Percentiles rank a stretch among this genome's conserved stretches.
Conservation (phyloP, 2,113 vertebrate species). For the Hemicordylus capensis region DNA sequence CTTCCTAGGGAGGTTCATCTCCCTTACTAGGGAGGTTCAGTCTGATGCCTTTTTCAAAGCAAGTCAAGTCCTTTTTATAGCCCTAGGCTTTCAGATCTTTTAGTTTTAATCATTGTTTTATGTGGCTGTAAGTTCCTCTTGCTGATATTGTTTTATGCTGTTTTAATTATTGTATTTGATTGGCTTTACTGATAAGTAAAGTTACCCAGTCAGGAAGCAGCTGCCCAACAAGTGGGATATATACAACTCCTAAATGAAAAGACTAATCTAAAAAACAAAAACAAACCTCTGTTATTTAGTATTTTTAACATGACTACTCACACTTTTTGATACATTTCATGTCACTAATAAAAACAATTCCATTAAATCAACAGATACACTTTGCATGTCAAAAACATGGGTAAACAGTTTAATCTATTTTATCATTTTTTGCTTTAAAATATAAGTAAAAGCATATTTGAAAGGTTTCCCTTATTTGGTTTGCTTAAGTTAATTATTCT, state of each 20-base stretch:
- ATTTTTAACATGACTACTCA: background rate
- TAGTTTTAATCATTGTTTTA: slow-evolving; percentile 27
- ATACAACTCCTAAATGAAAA: too few relatives aligned
- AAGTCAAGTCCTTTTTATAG: too few relatives aligned
- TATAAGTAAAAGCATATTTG: background rate
- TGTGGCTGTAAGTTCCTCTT: slow-evolving; percentile 34
- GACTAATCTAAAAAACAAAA: too few relatives aligned
- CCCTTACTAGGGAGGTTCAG: too few relatives aligned
- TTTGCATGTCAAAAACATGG: background rate
- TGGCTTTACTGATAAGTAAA: too few relatives aligned
- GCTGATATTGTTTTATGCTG: slow-evolving; percentile 16
- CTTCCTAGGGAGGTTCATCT: too few relatives aligned
- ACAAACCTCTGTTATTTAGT: too few relatives aligned
- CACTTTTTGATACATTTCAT: background rate
- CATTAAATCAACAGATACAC: background rate
- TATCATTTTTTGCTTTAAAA: background rate
- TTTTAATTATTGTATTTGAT: too few relatives aligned
- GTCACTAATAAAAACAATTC: background rate
- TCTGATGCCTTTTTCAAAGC: too few relatives aligned
- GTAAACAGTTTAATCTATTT: background rate
- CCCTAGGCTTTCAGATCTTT: too few relatives aligned
- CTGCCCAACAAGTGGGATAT: too few relatives aligned
- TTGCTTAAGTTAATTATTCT: background rate
- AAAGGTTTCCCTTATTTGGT: background rate
- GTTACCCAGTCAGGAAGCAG: too few relatives aligned